phyloP scores from a whole-genome alignment of 1,140 invertebrate species.

The Platorchestia sp. region DNA sequence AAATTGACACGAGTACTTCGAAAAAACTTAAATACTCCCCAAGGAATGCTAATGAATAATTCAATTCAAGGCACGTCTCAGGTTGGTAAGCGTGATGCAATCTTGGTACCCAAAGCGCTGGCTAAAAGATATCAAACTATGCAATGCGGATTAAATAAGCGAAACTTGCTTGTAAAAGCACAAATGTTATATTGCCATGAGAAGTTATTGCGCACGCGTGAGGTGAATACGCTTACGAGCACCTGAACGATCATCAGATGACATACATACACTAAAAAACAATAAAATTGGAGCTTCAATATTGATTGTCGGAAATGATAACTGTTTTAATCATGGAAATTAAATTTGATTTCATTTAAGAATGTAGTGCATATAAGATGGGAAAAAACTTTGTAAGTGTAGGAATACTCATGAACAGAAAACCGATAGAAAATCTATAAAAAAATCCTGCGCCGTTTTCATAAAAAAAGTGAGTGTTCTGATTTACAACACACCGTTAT shows the following conservation, averaged over 20 bases:
- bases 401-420: too few species aligned
- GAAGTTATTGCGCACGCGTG: background rate
- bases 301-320: background rate
- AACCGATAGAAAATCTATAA: too few species aligned
- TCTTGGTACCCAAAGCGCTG: background rate
- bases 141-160: background rate
- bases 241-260: background rate
- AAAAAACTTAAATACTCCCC: too few species aligned
- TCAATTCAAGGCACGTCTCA: background rate
- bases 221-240: background rate
- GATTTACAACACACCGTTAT: background rate
- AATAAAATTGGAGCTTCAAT: background rate
- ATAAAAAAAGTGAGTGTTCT: background rate
- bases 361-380: too few species aligned
- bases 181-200: background rate
- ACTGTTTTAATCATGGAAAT: background rate
- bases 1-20: too few species aligned
- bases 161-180: background rate
- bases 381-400: too few species aligned
- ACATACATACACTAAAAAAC: background rate
- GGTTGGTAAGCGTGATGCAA: background rate
- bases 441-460: too few species aligned
- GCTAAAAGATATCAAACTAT: background rate
- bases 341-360: background rate
- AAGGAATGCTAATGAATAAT: background rate